Percentiles rank a stretch among this genome's conserved stretches.
Evolutionary conservation across 2,888 invertebrate genomes (phyloP).

Genomic region (Spatulosminthurus flaviceps): DNA sequence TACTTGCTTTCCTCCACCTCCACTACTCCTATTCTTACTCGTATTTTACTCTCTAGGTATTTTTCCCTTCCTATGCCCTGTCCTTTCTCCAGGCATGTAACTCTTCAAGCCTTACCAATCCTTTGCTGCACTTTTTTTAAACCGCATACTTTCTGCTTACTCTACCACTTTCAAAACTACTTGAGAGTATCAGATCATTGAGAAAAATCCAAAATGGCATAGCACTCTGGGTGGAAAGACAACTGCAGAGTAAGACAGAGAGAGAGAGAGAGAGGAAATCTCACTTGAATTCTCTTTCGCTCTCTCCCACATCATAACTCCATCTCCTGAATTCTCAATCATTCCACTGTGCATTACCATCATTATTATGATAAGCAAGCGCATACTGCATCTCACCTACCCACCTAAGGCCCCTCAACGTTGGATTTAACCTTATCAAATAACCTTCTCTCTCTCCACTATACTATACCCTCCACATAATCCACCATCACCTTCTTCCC

Average conservation of each 20-base stretch:
- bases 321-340: conserved; percentile 60
- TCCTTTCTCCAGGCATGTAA: not conserved
- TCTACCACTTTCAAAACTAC: conserved; percentile 6
- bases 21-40: conserved; percentile 21
- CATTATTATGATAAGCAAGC: conserved; percentile 55
- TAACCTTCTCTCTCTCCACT: not conserved
- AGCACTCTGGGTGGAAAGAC: not conserved
- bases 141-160: conserved; percentile 38
- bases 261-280: conserved; percentile 53
- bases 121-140: not conserved
- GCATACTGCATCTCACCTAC: conserved; percentile 32
- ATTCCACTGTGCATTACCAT: conserved; percentile 55
- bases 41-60: not conserved
- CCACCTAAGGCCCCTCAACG: not conserved
- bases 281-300: conserved; percentile 44
- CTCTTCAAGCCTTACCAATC: no score
- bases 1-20: not conserved
- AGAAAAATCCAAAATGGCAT: not conserved
- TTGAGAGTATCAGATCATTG: not conserved
- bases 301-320: conserved; percentile 52
- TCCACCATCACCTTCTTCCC: not conserved
- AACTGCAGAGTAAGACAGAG: not conserved
- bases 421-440: conserved; percentile 2
- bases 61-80: not conserved
- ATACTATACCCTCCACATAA: not conserved